Evolutionary conservation across 2,113 vertebrate genomes (phyloP), one percentile per base, ranked within the genome.

Genomic region (Salvelinus namaycush): DNA sequence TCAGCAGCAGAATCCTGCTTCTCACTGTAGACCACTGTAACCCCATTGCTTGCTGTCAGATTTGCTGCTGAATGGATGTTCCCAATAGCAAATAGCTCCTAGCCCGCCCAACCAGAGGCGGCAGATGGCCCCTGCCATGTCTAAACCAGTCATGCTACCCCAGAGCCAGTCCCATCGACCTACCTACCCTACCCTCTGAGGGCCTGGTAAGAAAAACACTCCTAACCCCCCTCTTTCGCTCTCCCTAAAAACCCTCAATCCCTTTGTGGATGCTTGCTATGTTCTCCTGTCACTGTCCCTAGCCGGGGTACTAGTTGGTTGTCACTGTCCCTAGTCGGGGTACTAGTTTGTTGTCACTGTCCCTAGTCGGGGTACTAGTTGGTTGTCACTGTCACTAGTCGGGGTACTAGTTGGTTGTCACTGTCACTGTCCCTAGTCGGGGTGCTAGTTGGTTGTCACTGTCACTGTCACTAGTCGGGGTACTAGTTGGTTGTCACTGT

Each of bases 121-220:
- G 80, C 96, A 96, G 86, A 91, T 89, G 34, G 89, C 93, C 70
- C 93, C 96, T 13, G 91, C 96, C 86, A 95, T 96, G 88, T 98
- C 98, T 78, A 99, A 98, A 84, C 97, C 97, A 0, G 89, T 98
- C 90, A 98, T 98, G 97, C 93, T 99, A 81, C 96, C 96, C 11
- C 96, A 96, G 87, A 87, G 94, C 54, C 96, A 95, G 87, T 91
- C 91, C 16, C 77, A 79, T 11, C 70, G 5, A 29, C 11, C 94
- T 64, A 31, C 29, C 29, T 26, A 90, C 95, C 13, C 89, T 95
- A 84, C 98, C 94, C 76, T 92, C 94, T 0, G 97, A 98, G 81
- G 94, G 90, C 76, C 91, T 97, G 97, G 97, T 98, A 96, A 95
- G 96, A 87, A 72, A 75, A 67, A 5, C 57, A 34, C 34, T 12